Evolutionary conservation across 2,113 vertebrate species (phyloP), one percentile per base, ranked within the genome.

Genomic region (Myanophis thanlyinensis): DNA sequence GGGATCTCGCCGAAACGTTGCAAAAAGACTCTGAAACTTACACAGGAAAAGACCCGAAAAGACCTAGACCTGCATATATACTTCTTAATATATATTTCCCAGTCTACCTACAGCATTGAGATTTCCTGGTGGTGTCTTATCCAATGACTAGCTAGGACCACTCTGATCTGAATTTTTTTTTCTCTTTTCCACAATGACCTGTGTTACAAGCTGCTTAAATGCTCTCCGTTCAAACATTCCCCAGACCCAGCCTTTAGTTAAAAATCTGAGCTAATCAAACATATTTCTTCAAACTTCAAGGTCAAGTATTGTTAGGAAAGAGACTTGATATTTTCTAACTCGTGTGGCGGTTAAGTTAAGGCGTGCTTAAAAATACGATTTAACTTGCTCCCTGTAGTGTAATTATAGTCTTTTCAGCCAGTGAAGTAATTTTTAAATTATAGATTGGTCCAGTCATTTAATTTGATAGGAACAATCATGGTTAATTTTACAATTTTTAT

Each of bases 381-480:
- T 3, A 90, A 90, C 91, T 93, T 91, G 6, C 80, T 95, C 92
- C n/a, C 84, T 94, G 88, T 27, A 48, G 88, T 40, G 35, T 90
- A 94, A 93, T 93, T 92, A 91, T 40, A 73, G 91, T 56, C 90
- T 93, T 88, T 91, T 88, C 87, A 85, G 27, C 47, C 87, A 87
- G 84, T 92, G 5, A 88, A 88, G 80, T 90, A 84, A 94, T 94
- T 93, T 95, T n/a, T 47, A 91, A 49, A 8, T 73, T 93, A 40
- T 40, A 90, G 93, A 92, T 91, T 92, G 93, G 85, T 53, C 44
- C 67, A 88, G 51, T 51, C 47, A 52, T 92, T 92, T 84, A 85
- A 90, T 91, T 15, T 91, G 47, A 92, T 86, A 94, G n/a, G 67
- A 59, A 80, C 53, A 56, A 90, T 88, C 95, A 86, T 59, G 1